Evolutionary conservation across 2,797 vertebrate genomes (phyloP).

Genomic region (Mormyrus hasselquistii): DNA sequence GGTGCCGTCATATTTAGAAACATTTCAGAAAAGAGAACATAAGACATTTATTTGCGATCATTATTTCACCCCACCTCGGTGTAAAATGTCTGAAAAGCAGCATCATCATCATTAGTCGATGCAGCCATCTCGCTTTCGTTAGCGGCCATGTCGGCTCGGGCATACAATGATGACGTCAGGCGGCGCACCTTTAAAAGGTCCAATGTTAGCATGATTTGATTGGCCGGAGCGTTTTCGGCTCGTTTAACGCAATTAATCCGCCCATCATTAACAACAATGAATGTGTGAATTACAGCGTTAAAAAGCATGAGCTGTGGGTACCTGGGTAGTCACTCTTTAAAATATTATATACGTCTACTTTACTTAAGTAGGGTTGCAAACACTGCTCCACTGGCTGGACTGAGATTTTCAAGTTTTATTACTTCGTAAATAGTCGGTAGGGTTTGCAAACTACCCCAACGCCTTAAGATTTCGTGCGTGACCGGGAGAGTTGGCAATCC

Average conservation of each 20-base stretch:
- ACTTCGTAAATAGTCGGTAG: background rate
- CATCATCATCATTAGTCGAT: conserved; percentile 53
- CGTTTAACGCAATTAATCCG: background rate
- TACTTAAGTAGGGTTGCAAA: background rate
- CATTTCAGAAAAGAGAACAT: background rate
- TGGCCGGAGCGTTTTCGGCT: background rate
- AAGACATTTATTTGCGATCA: background rate
- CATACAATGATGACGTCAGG: background rate
- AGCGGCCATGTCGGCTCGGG: conserved; percentile 73
- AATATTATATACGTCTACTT: background rate
- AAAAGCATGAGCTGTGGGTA: background rate
- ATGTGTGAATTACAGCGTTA: background rate
- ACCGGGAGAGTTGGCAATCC: background rate
- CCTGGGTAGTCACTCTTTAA: background rate
- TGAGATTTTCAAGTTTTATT: background rate
- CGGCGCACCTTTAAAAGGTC: background rate
- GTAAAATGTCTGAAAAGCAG: conserved; percentile 76
- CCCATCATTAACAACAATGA: background rate
- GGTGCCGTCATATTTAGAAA: background rate
- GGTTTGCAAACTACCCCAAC: background rate
- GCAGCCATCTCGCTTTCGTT: conserved; percentile 65
- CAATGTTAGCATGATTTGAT: background rate
- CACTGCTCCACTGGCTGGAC: background rate
- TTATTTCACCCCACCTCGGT: conserved; percentile 62
- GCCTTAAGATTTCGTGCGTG: background rate